Evolutionary conservation across 2,797 vertebrate genomes (phyloP), one percentile per base, ranked within the genome.

Genomic region (Sebastes dallii): DNA sequence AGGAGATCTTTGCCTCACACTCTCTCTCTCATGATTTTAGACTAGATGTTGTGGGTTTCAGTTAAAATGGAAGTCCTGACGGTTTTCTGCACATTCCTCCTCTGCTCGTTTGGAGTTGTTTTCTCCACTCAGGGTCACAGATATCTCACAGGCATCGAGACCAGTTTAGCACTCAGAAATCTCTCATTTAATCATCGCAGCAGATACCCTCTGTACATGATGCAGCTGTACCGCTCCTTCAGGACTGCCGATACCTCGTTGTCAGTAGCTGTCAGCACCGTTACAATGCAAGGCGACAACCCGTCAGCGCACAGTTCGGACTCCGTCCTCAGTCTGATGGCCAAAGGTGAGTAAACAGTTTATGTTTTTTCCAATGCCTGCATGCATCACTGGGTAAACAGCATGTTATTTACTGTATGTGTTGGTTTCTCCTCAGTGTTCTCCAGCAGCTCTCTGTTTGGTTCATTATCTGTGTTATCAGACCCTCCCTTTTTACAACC

Each of bases 191-290:
- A 46, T 68, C 84, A 85, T 30, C 82, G 52, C 22, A 84, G 82
- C 66, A 87, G 91, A 71, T 96, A 92, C 78, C 96, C 94, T 10
- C 88, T 86, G 34, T 97, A 96, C 92, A 97, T 97, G 97, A 95
- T 97, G 96, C 96, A 97, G 86, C 94, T 97, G 55, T 97, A 97
- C 82, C 94, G 94, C 75, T 87, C 95, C 68, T 94, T 96, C 82
- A 90, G 56, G 74, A 65, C 67, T 0, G 75, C 82, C 0, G 88
- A 92, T 27, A 81, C 73, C 50, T 78, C 29, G 46, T 83, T 30
- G 20, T 81, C 82, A 20, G 60, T 34, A 13, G 59, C 78, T 58
- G 70, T 83, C 70, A 39, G 72, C 76, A 3, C 68, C 52, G 1
- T 75, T 11, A 24, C 25, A 8, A 34, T 54, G n/a, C 50, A 69